Evolutionary conservation across 2,888 invertebrate genomes (phyloP).

Genomic region (Drosophila neoperkinsi): DNA sequence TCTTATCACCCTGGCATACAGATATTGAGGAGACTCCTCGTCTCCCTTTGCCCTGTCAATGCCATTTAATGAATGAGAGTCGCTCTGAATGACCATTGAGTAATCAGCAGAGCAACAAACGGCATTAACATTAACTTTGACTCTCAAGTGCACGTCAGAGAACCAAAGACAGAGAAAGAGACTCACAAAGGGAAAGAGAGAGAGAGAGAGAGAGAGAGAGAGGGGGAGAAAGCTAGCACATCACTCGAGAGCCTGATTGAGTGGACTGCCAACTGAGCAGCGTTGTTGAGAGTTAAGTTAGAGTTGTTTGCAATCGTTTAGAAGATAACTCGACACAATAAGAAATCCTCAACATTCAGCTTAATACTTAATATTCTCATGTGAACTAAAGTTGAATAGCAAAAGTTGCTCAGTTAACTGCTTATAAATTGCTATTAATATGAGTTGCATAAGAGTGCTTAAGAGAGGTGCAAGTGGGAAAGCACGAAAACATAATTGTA

Average conservation of each 20-base stretch:
- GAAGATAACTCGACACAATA: constrained; percentile 5
- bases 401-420: constrained; percentile 13
- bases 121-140: constrained; percentile 56
- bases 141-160: constrained; percentile 45
- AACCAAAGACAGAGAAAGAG: constrained; percentile 8
- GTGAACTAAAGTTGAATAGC: constrained; percentile 12
- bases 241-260: constrained; percentile 66
- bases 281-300: constrained; percentile 38
- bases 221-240: constrained; percentile 5
- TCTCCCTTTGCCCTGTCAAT: constrained; percentile 41
- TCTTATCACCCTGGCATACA: neutral
- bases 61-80: constrained; percentile 66
- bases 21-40: neutral
- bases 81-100: constrained; percentile 67
- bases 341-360: constrained; percentile 11
- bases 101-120: constrained; percentile 58
- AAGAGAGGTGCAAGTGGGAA: neutral
- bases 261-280: constrained; percentile 55
- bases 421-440: constrained; percentile 9
- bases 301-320: constrained; percentile 19
- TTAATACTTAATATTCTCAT: constrained; percentile 7
- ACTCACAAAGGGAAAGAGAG: neutral
- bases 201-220: constrained; percentile 3
- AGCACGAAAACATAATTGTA: neutral
- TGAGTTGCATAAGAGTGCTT: neutral